phyloP scores from a whole-genome alignment of 64 coral and sea anemone species.

The Pocillopora verrucosa region DNA sequence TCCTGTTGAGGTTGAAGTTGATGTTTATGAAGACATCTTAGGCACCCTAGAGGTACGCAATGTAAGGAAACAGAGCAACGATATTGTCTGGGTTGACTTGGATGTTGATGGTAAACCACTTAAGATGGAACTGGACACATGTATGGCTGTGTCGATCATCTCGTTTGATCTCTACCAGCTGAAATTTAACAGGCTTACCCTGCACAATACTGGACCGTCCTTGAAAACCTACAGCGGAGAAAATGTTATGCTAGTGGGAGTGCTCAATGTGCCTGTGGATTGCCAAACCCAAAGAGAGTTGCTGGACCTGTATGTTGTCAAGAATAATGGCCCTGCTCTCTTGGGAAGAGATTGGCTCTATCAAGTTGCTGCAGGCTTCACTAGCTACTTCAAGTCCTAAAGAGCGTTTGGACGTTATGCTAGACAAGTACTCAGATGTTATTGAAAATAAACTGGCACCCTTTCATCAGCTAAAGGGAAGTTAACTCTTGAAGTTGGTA shows the following conservation, averaged over 20 bases:
- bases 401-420: not conserved
- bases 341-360: not conserved
- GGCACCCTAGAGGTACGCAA: not conserved
- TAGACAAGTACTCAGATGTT: not conserved
- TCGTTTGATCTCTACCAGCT: not conserved
- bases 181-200: not conserved
- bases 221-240: slow-evolving; percentile 41
- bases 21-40: not conserved
- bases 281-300: not conserved
- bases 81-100: not conserved
- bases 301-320: not conserved
- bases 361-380: not conserved
- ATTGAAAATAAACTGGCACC: not conserved
- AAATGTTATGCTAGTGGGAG: slow-evolving; percentile 5
- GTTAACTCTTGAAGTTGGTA: not conserved
- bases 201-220: slow-evolving; percentile 10
- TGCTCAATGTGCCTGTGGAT: not conserved
- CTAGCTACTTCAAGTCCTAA: not conserved
- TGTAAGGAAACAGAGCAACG: not conserved
- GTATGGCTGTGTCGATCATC: slow-evolving; percentile 45
- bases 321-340: not conserved
- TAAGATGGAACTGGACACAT: slow-evolving; percentile 38
- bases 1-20: not conserved
- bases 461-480: not conserved
- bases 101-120: slow-evolving; percentile 15